phyloP scores from a whole-genome alignment of 2,113 vertebrate genomes.

The Bos javanicus region DNA sequence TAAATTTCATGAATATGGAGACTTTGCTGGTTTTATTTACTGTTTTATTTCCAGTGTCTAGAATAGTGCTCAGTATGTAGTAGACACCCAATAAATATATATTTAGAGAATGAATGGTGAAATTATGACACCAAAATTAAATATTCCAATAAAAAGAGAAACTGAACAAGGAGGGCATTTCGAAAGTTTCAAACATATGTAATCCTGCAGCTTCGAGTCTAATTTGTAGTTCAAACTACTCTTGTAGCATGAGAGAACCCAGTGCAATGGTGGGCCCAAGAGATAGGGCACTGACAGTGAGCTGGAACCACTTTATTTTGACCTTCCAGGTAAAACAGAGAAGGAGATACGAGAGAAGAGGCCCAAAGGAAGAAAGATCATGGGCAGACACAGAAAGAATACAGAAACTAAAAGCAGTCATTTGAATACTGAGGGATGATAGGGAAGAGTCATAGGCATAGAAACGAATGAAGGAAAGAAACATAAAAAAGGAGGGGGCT shows the following conservation, averaged over 20 bases:
- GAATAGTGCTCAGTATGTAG: neutral
- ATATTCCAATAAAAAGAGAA: neutral
- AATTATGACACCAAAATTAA: neutral
- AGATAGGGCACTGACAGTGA: neutral
- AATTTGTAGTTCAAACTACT: neutral
- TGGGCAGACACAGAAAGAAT: neutral
- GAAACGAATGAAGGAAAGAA: neutral
- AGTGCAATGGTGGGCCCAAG: rapidly evolving
- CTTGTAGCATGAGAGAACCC: neutral
- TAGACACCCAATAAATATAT: neutral
- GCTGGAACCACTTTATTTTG: neutral
- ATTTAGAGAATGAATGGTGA: neutral
- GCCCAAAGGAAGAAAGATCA: neutral
- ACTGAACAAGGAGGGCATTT: neutral
- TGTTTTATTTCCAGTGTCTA: neutral
- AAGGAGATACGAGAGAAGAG: rapidly evolving
- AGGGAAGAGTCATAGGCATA: no score
- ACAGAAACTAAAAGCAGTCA: neutral
- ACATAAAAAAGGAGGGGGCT: neutral
- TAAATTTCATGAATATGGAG: neutral
- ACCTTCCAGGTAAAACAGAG: neutral
- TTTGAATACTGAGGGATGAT: neutral
- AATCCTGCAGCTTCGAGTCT: neutral
- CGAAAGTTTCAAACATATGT: no score
- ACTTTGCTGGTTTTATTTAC: neutral